A percentile compares a stretch with the other conserved stretches of the same genome.
phyloP scores from a whole-genome alignment of 23 tunicate species.

The Diplosoma virens region DNA sequence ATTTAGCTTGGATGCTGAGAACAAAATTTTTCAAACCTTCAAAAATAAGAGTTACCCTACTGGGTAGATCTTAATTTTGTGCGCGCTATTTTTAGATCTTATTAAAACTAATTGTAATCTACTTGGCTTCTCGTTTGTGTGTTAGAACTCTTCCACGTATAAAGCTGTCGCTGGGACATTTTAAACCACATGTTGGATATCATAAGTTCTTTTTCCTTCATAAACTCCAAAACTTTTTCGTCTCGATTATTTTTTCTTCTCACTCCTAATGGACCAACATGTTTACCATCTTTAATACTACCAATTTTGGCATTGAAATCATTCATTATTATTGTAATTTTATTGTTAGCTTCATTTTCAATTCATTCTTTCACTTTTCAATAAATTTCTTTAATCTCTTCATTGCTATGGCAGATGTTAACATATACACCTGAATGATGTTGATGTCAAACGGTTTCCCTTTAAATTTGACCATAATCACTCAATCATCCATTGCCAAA shows the following conservation, averaged over 20 bases:
- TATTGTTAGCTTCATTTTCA: not conserved
- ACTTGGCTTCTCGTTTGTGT: no score
- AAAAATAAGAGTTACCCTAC: no score
- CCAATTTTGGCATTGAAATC: not conserved
- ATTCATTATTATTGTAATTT: not conserved
- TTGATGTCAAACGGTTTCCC: no score
- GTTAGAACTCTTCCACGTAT: no score
- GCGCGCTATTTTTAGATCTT: no score
- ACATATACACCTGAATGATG: not conserved
- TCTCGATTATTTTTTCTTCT: no score
- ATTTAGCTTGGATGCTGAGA: no score
- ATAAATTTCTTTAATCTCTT: not conserved
- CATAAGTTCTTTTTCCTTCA: not conserved
- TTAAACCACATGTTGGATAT: not conserved
- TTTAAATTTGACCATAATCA: not conserved
- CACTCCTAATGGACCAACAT: not conserved
- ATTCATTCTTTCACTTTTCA: not conserved
- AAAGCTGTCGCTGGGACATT: not conserved
- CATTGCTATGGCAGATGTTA: not conserved
- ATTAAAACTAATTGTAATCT: no score
- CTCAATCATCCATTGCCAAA: not conserved
- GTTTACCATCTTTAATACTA: not conserved
- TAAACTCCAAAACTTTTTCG: not conserved
- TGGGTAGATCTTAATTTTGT: not conserved
- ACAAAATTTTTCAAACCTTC: no score